Evolutionary conservation across 2,888 invertebrate genomes (phyloP).

Genomic region (Lordiphosa andalusiaca): DNA sequence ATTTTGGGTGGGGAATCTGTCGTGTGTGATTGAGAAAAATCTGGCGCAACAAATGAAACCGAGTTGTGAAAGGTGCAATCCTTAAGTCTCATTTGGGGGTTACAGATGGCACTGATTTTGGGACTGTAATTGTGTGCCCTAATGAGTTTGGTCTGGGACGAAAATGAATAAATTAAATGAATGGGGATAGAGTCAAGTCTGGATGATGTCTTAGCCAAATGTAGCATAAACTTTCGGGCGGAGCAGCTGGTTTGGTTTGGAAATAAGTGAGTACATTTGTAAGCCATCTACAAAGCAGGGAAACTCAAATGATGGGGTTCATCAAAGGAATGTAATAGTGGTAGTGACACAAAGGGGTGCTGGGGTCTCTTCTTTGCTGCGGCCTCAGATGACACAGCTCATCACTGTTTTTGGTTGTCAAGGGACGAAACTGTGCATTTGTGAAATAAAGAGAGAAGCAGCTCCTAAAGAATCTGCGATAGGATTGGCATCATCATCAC

Average conservation of each 20-base stretch:
- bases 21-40: constrained; percentile 70
- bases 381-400: constrained; percentile 4
- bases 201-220: constrained; percentile 35
- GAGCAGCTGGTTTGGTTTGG: constrained; percentile 1
- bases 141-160: constrained; percentile 38
- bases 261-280: constrained; percentile 9
- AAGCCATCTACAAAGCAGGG: constrained; percentile 3
- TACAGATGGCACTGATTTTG: constrained; percentile 4
- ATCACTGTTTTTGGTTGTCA: no score
- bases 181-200: constrained; percentile 19
- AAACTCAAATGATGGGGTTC: constrained; percentile 7
- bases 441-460: no score
- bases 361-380: constrained; percentile 16
- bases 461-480: no score
- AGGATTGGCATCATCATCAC: no score
- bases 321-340: constrained; percentile 8
- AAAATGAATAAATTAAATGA: constrained; percentile 48
- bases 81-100: constrained; percentile 11
- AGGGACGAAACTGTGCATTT: no score
- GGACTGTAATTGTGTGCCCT: constrained; percentile 28
- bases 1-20: background rate
- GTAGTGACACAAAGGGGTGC: constrained; percentile 1
- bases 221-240: constrained; percentile 40
- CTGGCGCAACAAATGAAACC: constrained; percentile 75
- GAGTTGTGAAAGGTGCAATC: constrained; percentile 33